These are phyloP conservation scores for Drosophila barbarae DNA, from an alignment of 2,888 invertebrate genomes.

Conservation along the genomic window DNA sequence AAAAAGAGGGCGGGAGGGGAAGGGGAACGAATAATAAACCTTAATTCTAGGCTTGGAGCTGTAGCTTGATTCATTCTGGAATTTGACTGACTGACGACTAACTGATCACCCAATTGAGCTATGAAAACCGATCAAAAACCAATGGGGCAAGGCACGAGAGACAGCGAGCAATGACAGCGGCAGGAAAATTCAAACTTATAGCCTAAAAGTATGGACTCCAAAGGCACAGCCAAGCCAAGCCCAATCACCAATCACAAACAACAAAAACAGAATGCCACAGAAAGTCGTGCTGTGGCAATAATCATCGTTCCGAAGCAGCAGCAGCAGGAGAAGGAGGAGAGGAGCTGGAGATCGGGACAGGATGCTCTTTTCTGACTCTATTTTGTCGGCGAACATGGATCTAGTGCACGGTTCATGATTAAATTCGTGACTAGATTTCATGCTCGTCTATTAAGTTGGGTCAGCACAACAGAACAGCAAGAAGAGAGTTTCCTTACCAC, in stretches of 20 bases:
- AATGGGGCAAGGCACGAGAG: conserved; percentile 56
- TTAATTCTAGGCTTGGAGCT: conserved; percentile 67
- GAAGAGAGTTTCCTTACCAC: conserved; percentile 10
- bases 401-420: conserved; percentile 81
- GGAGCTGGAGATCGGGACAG: conserved; percentile 29
- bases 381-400: conserved; percentile 81
- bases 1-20: conserved; percentile 38
- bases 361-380: conserved; percentile 77
- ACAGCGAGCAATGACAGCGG: conserved; percentile 49
- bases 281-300: conserved; percentile 69
- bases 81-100: conserved; percentile 4
- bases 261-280: conserved; percentile 55
- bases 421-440: conserved; percentile 81
- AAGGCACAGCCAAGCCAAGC: conserved; percentile 40
- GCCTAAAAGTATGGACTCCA: conserved; percentile 9
- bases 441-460: conserved; percentile 81
- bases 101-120: conserved; percentile 59
- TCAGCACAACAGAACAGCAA: conserved; percentile 76
- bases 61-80: conserved; percentile 67
- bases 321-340: conserved; percentile 14
- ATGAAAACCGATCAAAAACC: conserved; percentile 65
- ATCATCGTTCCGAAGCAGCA: conserved; percentile 49
- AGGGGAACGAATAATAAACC: conserved; percentile 64
- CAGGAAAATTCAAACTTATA: conserved; percentile 34
- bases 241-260: conserved; percentile 56